Base-by-base conservation (phyloP, 2,113 vertebrate species). In the Xiphophorus couchianus region DNA sequence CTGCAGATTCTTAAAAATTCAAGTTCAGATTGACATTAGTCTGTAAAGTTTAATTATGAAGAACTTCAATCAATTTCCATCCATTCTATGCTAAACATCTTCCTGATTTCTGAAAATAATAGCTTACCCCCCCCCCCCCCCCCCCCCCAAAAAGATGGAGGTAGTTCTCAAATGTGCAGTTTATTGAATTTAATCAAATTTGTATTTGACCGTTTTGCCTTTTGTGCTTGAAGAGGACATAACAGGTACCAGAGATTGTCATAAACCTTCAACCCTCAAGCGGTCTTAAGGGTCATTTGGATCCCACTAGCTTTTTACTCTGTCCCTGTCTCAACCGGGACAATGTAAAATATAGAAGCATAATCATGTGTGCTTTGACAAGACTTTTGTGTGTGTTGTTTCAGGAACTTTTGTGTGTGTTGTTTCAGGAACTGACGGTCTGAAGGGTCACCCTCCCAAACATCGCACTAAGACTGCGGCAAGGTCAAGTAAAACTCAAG, bases 221-320 rank as follows among this genome's bases (percentile, higher is more conserved):
- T 81, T 81, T 39, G 69, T 83, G 71, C 81, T 73, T 79, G 72
- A 77, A 85, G 79, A 72, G 70, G 66, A 60, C 61, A 83, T 15
- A 4, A 65, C 3, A 62, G 60, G 25, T 11, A 19, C 19, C 44
- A 48, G 15, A 48, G 44, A 19, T 5, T 1, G 5, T 48, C 15
- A 5, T 48, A 19, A 48, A 17, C 44, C 44, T 48, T 48, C 35
- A 37, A 12, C 35, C 35, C 10, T 37, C 10, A 10, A 2, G 2
- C 2, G 10, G 10, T 35, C 9, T 35, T 35, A 35, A 35, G 9
- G 35, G 35, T 37, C 10, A 37, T 37, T 37, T 37, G 35, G 10
- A 37, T 37, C 35, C 35, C 2, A 0, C 35, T 12, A 37, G 35
- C 10, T 12, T 37, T 37, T 37, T 37, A 37, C 35, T 37, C 35